phyloP scores from a whole-genome alignment of 2,113 vertebrate genomes.

The Leptosomus discolor region DNA sequence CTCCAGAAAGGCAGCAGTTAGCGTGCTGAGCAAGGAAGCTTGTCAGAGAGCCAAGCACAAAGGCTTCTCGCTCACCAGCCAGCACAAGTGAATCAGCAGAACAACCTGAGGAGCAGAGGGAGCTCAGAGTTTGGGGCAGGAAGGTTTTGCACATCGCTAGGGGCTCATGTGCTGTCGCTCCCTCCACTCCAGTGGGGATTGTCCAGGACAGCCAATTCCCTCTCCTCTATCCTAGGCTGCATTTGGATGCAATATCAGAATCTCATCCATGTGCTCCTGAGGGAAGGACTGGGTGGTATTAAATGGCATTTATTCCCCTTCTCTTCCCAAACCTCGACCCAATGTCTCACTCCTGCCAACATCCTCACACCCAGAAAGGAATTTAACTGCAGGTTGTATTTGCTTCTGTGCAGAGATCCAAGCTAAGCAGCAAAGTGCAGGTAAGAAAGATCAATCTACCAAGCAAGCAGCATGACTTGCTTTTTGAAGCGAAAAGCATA shows the following conservation, averaged over 20 bases:
- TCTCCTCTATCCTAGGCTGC: neutral
- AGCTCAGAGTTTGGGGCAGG: neutral
- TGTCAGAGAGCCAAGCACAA: neutral
- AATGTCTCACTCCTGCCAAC: neutral
- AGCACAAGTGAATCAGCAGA: neutral
- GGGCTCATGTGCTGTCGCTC: neutral
- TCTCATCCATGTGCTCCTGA: neutral
- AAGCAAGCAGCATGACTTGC: neutral
- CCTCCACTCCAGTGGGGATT: neutral
- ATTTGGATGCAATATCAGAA: neutral
- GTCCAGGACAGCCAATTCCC: neutral
- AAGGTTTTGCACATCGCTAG: neutral
- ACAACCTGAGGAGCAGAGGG: neutral
- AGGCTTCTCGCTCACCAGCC: neutral
- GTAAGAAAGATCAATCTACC: neutral
- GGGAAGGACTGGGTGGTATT: neutral
- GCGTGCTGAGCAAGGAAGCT: neutral
- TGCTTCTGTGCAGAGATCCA: neutral
- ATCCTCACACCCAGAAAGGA: neutral
- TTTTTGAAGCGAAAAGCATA: neutral
- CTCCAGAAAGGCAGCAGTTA: neutral
- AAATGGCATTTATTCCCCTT: neutral
- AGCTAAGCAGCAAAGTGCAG: rapidly evolving
- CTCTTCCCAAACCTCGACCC: neutral
- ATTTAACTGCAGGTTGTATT: neutral